A percentile compares a stretch with the other conserved stretches of the same genome.
Evolutionary conservation across 2,797 vertebrate species (phyloP).

Genomic region (Coluber constrictor): DNA sequence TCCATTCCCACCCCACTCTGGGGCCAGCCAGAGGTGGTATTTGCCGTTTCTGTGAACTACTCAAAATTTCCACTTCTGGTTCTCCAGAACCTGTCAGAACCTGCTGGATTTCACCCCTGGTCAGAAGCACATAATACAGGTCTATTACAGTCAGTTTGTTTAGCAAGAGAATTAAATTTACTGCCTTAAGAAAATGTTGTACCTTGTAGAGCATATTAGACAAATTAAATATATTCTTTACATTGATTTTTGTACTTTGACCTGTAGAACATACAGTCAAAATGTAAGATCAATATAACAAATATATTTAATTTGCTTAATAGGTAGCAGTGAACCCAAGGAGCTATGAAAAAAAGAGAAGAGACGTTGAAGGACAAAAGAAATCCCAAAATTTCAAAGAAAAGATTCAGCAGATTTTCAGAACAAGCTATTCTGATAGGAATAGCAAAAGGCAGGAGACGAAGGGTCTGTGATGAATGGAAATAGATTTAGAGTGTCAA

Average conservation of each 20-base stretch:
- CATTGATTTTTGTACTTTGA: neutral
- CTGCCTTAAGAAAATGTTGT: neutral
- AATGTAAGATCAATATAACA: neutral
- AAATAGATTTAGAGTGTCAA: neutral
- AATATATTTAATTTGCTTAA: neutral
- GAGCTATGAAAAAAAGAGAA: neutral
- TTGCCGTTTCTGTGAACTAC: no score
- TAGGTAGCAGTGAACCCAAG: neutral
- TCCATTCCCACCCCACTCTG: no score
- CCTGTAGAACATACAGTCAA: neutral
- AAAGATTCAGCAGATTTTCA: neutral
- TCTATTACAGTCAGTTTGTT: neutral
- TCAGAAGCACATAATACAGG: neutral
- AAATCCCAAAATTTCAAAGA: neutral
- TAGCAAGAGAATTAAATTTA: neutral
- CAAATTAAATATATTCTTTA: neutral
- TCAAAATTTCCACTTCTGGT: no score
- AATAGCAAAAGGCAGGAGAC: neutral
- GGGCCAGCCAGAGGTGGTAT: no score
- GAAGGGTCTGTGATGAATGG: neutral
- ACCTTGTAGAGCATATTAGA: neutral
- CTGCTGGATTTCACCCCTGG: no score
- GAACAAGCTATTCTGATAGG: neutral
- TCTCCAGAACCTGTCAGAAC: no score
- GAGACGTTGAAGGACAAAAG: neutral